Conservation (phyloP, 2,797 vertebrate species). For the Molothrus aeneus region DNA sequence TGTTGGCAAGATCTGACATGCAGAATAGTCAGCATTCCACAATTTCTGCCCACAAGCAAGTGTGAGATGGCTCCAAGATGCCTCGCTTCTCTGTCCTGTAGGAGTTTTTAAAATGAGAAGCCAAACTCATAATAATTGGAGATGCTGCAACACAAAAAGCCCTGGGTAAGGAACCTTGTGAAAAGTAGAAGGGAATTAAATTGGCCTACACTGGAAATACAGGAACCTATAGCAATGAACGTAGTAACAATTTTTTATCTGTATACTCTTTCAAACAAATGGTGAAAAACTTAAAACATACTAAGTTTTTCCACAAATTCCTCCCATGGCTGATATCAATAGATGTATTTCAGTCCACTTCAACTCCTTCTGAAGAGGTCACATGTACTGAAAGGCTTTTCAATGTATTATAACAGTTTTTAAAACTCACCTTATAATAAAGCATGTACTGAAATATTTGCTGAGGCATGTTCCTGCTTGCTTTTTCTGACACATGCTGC, state of each 20-base stretch:
- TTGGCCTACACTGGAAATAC: background rate
- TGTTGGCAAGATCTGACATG: slow-evolving; percentile 36
- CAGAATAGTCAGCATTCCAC: slow-evolving; percentile 69
- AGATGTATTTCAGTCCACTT: background rate
- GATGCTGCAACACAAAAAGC: background rate
- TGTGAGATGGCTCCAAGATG: slow-evolving; percentile 49
- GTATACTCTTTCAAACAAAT: background rate
- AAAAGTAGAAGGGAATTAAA: background rate
- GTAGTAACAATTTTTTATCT: background rate
- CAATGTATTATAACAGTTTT: background rate
- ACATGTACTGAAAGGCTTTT: background rate
- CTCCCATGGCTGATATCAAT: background rate
- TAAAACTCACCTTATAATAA: background rate
- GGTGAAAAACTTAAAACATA: background rate
- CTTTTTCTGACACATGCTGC: background rate
- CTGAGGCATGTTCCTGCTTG: background rate
- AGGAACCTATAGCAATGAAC: background rate
- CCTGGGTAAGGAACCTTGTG: background rate
- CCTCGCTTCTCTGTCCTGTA: slow-evolving; percentile 30
- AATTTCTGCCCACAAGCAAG: slow-evolving; percentile 69
- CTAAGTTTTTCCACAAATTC: background rate
- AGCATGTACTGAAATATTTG: background rate
- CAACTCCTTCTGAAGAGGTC: background rate
- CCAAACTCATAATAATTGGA: slow-evolving; percentile 36
- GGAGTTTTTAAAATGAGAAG: slow-evolving; percentile 40